A percentile compares a stretch with the other conserved stretches of the same genome.
These are phyloP conservation scores for Chanos chanos DNA, from an alignment of 2,797 vertebrate species.

Conservation along the genomic window DNA sequence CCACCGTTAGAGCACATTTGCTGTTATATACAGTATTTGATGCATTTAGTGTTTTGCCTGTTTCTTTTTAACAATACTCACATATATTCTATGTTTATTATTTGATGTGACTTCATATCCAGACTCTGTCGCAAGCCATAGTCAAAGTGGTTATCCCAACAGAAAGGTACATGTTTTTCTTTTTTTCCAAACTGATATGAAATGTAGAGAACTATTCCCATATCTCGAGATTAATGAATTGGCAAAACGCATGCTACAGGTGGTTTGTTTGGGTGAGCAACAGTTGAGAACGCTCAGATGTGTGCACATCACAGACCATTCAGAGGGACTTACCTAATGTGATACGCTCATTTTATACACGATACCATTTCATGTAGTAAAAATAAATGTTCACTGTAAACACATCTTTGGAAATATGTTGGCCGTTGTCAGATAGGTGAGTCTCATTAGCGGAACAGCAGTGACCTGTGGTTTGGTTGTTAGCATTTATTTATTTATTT, in stretches of 20 bases:
- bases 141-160: constrained; percentile 99
- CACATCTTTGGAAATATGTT: too few relatives aligned
- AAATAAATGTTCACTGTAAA: too few relatives aligned
- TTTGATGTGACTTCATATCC: constrained; percentile 99
- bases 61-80: constrained; percentile 99
- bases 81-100: constrained; percentile 99
- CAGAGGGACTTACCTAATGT: background rate
- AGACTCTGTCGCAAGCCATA: constrained; percentile 99
- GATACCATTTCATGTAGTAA: constrained; percentile 19
- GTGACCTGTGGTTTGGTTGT: too few relatives aligned
- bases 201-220: constrained; percentile 93
- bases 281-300: constrained; percentile 69
- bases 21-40: constrained; percentile 89
- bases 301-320: background rate
- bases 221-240: constrained; percentile 78
- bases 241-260: constrained; percentile 73
- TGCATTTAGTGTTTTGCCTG: constrained; percentile 99
- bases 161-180: constrained; percentile 99
- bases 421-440: too few relatives aligned
- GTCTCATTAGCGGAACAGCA: too few relatives aligned
- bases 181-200: constrained; percentile 97
- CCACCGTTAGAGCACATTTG: constrained; percentile 80
- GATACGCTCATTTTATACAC: constrained; percentile 8
- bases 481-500: too few relatives aligned
- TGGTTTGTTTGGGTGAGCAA: constrained; percentile 92